These are phyloP conservation scores for Acronicta aceris DNA, from an alignment of 2,888 invertebrate genomes.

Conservation along the genomic window DNA sequence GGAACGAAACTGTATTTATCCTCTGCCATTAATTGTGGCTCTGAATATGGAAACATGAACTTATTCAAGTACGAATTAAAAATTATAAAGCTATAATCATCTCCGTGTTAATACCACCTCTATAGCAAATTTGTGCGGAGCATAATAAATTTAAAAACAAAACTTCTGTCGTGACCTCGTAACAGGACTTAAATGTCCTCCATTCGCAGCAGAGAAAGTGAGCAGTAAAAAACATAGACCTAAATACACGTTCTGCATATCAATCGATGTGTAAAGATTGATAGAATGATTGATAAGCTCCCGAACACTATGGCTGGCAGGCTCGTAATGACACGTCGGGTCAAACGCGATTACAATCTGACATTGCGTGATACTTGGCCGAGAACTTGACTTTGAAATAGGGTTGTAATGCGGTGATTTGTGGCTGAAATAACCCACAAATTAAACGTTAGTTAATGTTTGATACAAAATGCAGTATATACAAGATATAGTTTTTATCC, in stretches of 20 bases:
- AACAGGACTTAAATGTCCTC: constrained; percentile 29
- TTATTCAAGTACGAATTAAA: constrained; percentile 5
- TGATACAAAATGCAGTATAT: too few species aligned
- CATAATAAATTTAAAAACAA: constrained; percentile 11
- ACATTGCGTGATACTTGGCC: constrained; percentile 58
- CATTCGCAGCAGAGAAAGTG: constrained; percentile 51
- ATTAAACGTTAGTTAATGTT: background rate
- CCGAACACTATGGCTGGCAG: constrained; percentile 60
- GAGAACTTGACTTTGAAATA: constrained; percentile 53
- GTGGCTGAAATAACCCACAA: constrained; percentile 38
- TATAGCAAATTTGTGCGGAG: background rate
- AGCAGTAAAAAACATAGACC: constrained; percentile 57
- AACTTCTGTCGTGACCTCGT: constrained; percentile 33
- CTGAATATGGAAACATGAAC: constrained; percentile 8
- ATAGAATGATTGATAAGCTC: constrained; percentile 64
- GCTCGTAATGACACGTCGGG: constrained; percentile 58
- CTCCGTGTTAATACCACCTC: background rate
- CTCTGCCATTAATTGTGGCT: constrained; percentile 1
- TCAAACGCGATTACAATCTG: constrained; percentile 62
- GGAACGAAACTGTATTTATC: background rate
- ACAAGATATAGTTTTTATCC: too few species aligned
- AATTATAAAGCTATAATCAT: background rate
- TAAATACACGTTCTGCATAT: constrained; percentile 54
- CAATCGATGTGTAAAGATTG: constrained; percentile 62
- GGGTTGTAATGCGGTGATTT: constrained; percentile 43